Percentiles rank a stretch among this genome's conserved stretches.
Conservation (phyloP, 37 sponge, comb jelly and placozoan species). For the Geodia barretti region DNA sequence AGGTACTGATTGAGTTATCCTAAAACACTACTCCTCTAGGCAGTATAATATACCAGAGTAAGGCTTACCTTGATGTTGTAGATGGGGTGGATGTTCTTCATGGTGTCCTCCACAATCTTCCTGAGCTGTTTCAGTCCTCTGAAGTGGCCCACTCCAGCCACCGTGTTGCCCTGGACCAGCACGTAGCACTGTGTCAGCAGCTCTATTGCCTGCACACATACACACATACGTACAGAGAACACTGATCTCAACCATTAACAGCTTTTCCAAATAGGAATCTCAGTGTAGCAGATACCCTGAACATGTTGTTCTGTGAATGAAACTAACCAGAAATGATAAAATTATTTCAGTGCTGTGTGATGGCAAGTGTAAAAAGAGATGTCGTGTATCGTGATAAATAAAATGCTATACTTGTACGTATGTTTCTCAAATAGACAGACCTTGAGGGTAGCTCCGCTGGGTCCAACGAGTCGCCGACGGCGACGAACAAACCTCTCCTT, state of each 20-base stretch:
- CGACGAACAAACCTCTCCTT: conserved; percentile 97
- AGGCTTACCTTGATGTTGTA: conserved; percentile 95
- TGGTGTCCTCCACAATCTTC: conserved; percentile 93
- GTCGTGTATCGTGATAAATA: too few relatives aligned
- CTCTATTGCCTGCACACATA: conserved; percentile 85
- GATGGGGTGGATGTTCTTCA: conserved; percentile 98
- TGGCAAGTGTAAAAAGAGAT: too few relatives aligned
- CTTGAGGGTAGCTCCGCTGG: conserved; percentile 94
- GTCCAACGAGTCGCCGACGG: conserved; percentile 93
- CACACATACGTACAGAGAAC: conserved; percentile 20
- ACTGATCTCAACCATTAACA: too few relatives aligned
- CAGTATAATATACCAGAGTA: too few relatives aligned
- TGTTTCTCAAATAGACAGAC: conserved; percentile 21
- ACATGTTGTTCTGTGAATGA: too few relatives aligned
- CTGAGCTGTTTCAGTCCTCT: conserved; percentile 91
- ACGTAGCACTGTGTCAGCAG: conserved; percentile 96
- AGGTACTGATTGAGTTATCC: too few relatives aligned
- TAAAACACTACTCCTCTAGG: too few relatives aligned
- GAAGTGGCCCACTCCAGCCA: conserved; percentile 85
- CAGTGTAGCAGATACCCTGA: too few relatives aligned
- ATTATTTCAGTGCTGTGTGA: neutral
- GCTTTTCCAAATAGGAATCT: too few relatives aligned
- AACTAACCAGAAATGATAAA: neutral
- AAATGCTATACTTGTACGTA: too few relatives aligned
- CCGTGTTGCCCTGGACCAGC: conserved; percentile 96